Evolutionary conservation across 2,797 vertebrate species (phyloP), one percentile per base, ranked within the genome.

Genomic region (Dicrostonyx torquatus): DNA sequence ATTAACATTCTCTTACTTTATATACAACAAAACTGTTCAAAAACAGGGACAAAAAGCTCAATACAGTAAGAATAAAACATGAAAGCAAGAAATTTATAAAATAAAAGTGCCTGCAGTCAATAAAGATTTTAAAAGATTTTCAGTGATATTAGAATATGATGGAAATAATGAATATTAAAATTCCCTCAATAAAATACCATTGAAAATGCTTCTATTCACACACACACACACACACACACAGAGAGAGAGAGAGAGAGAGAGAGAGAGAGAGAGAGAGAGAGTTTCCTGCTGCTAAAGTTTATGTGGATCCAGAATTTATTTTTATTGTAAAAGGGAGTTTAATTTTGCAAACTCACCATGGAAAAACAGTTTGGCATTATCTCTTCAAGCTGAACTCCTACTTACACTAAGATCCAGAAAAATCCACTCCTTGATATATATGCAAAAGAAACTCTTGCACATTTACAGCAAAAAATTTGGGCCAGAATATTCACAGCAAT

Each of bases 361-460:
- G 77, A 91, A 96, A 97, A 95, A 96, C 90, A 89, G 91, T 96
- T 96, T 95, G 91, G 95, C 87, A 94, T 94, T 94, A 94, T 95
- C 91, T 95, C 83, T 82, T 96, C 87, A 94, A 92, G 76, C 53
- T 78, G 79, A 96, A 96, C 96, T 96, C 95, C 95, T 93, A 96
- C 96, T 95, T 96, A 97, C 62, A 97, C 68, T 90, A 95, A 94
- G 87, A 96, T 89, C 85, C 93, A 97, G 89, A 96, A 96, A 97
- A 97, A 96, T 93, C 75, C 77, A 93, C 80, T 97, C 83, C 89
- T 89, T 91, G 83, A 94, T 96, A 91, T 90, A 89, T 91, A 97
- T 96, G 94, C 87, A 97, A 96, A 97, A 96, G 92, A 96, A 95
- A 95, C 82, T 95, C 88, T 97, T 97, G 95, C 93, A 97, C 97